Evolutionary conservation across 2,113 vertebrate species (phyloP).

Genomic region (Sorex fumeus): DNA sequence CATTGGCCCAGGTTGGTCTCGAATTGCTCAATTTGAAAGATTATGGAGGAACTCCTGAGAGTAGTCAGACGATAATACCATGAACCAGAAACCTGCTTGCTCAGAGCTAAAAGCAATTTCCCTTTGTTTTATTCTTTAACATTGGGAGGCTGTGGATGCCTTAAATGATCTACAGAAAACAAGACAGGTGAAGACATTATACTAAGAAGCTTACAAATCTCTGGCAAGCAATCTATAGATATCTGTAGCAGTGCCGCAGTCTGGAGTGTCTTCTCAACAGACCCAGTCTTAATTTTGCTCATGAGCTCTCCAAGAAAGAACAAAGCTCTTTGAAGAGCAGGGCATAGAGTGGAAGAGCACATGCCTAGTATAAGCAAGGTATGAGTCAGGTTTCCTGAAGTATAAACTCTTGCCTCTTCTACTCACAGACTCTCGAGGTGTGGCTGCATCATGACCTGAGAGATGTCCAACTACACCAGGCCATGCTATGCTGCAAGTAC

Average conservation of each 20-base stretch:
- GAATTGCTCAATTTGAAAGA: background rate
- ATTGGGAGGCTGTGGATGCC: background rate
- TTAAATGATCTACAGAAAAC: slow-evolving; percentile 8
- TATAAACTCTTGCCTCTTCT: too few relatives aligned
- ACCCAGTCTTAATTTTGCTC: background rate
- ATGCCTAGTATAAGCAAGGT: too few relatives aligned
- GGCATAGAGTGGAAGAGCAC: too few relatives aligned
- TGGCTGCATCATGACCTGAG: too few relatives aligned
- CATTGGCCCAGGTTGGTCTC: background rate
- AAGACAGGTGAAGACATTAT: background rate
- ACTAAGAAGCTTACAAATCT: background rate
- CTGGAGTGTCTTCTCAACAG: background rate
- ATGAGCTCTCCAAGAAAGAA: background rate
- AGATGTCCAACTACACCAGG: too few relatives aligned
- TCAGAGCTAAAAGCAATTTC: background rate
- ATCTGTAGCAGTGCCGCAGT: background rate
- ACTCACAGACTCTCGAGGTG: too few relatives aligned
- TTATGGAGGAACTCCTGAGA: background rate
- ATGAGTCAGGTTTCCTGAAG: too few relatives aligned
- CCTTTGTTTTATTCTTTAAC: background rate
- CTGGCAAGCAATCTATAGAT: background rate
- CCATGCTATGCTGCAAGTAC: too few relatives aligned
- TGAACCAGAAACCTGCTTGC: background rate
- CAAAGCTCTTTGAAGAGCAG: background rate
- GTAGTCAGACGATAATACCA: background rate